Conservation (phyloP, 1,140 invertebrate species). For the Phymorhynchus buccinoides region DNA sequence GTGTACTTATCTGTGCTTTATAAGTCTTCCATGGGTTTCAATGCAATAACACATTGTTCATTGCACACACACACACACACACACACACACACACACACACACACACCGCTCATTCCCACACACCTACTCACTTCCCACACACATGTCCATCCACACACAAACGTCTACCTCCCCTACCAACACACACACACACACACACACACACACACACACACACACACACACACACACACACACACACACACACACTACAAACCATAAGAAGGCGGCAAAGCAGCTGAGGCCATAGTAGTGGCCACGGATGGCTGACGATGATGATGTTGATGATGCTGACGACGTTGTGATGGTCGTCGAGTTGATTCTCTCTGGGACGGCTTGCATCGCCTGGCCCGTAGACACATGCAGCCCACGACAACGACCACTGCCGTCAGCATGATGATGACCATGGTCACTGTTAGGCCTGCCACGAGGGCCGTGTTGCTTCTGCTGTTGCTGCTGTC, state of each 20-base stretch:
- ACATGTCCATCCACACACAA: no score
- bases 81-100: no score
- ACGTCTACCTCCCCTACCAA: no score
- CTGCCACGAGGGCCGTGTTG: neutral
- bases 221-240: conserved; percentile 1
- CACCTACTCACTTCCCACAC: no score
- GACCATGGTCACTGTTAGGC: neutral
- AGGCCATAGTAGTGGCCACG: neutral
- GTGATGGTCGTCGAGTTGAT: neutral
- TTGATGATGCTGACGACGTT: no score
- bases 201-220: neutral
- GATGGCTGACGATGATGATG: neutral
- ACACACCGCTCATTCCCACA: no score
- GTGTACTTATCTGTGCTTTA: no score
- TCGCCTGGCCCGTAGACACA: neutral
- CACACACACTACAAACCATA: neutral
- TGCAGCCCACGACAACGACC: neutral
- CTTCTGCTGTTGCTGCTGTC: neutral
- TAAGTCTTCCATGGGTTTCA: no score
- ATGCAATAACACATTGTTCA: no score
- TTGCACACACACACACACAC: no score
- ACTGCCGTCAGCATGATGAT: neutral
- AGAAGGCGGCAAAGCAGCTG: neutral
- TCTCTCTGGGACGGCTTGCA: neutral
- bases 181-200: neutral